Evolutionary conservation across 2,888 invertebrate species (phyloP).

Genomic region (Lissonota sp.): DNA sequence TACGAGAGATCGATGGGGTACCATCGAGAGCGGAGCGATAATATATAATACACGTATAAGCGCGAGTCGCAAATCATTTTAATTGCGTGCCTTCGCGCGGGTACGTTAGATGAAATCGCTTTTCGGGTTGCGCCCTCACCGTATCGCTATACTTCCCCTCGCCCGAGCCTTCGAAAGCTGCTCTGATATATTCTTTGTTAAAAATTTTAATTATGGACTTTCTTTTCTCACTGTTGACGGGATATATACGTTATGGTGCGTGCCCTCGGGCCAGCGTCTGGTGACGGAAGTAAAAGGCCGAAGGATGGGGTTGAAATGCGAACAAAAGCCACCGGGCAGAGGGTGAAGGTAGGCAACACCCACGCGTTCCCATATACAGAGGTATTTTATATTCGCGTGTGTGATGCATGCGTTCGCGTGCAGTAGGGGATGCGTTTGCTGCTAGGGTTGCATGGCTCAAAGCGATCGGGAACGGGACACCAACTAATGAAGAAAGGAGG

Average conservation of each 20-base stretch:
- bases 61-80: conserved; percentile 69
- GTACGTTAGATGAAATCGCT: conserved; percentile 69
- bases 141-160: conserved; percentile 7
- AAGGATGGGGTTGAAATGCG: conserved; percentile 49
- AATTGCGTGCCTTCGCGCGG: conserved; percentile 68
- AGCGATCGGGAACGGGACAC: conserved; percentile 51
- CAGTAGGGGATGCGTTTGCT: conserved; percentile 42
- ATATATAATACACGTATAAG: conserved; percentile 2
- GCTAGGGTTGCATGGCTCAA: conserved; percentile 51
- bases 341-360: conserved; percentile 54
- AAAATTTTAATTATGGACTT: conserved; percentile 76
- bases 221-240: conserved; percentile 69
- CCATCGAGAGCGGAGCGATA: conserved; percentile 14
- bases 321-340: conserved; percentile 70
- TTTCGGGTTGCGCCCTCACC: conserved; percentile 53
- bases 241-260: conserved; percentile 69
- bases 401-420: conserved; percentile 24
- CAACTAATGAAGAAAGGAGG: conserved; percentile 47
- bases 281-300: conserved; percentile 4
- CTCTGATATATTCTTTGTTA: conserved; percentile 71
- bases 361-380: conserved; percentile 46
- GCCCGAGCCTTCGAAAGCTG: not conserved
- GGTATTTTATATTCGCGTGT: conserved; percentile 57
- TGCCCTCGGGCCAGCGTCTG: conserved; percentile 67
- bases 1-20: conserved; percentile 41